Evolutionary conservation across 2,888 invertebrate species (phyloP).

Genomic region (Ptilodon capucinus): DNA sequence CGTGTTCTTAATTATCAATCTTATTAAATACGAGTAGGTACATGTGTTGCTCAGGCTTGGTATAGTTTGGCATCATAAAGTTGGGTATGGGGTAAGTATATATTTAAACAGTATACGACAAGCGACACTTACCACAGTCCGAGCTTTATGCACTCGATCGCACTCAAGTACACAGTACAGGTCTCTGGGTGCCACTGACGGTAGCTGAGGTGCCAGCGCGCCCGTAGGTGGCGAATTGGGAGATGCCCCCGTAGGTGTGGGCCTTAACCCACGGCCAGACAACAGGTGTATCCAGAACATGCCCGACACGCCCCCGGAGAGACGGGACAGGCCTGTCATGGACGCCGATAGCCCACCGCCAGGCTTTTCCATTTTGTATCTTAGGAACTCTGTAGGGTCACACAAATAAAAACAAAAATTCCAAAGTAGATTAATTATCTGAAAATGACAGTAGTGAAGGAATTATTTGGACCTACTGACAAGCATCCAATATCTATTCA

Average conservation of each 20-base stretch:
- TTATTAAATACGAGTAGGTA: too few species aligned
- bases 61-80: too few species aligned
- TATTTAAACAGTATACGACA: too few species aligned
- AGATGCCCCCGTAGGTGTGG: slow-evolving; percentile 86
- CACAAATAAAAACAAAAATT: neutral
- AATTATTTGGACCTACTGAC: too few species aligned
- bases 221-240: slow-evolving; percentile 88
- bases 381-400: slow-evolving; percentile 88
- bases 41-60: too few species aligned
- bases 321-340: slow-evolving; percentile 78
- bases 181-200: slow-evolving; percentile 85
- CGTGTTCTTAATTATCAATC: too few species aligned
- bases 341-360: slow-evolving; percentile 83
- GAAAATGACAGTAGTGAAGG: too few species aligned
- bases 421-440: neutral
- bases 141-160: slow-evolving; percentile 97
- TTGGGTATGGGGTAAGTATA: too few species aligned
- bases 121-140: slow-evolving; percentile 89
- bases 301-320: slow-evolving; percentile 87
- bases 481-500: slow-evolving; percentile 96
- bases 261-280: slow-evolving; percentile 92
- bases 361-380: slow-evolving; percentile 93
- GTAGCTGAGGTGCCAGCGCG: slow-evolving; percentile 75
- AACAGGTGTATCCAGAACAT: slow-evolving; percentile 95
- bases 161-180: slow-evolving; percentile 99